phyloP scores from a whole-genome alignment of 1,140 invertebrate genomes.

The Listronotus oregonensis region DNA sequence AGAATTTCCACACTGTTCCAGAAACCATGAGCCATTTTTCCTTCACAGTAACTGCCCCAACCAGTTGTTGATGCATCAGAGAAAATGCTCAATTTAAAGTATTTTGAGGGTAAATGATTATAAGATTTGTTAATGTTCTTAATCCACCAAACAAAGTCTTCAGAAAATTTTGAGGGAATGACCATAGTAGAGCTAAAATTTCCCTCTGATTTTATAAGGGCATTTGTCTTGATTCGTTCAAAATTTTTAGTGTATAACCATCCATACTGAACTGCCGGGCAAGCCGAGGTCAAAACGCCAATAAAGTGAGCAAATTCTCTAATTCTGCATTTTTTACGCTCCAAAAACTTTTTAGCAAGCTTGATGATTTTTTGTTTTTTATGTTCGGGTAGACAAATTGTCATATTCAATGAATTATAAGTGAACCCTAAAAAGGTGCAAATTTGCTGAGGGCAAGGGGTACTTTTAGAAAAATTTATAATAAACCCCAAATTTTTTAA shows the following conservation, averaged over 20 bases:
- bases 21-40: slow-evolving; percentile 12
- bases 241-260: slow-evolving; percentile 16
- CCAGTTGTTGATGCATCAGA: slow-evolving; percentile 23
- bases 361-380: no score
- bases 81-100: slow-evolving; percentile 9
- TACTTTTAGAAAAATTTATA: no score
- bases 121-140: slow-evolving; percentile 27
- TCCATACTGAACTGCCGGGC: slow-evolving; percentile 14
- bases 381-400: no score
- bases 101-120: slow-evolving; percentile 1
- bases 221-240: neutral
- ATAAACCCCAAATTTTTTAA: no score
- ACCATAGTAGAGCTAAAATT: slow-evolving; percentile 15
- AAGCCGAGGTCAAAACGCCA: neutral
- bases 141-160: slow-evolving; percentile 49
- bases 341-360: no score
- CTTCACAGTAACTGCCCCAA: slow-evolving; percentile 13
- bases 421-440: no score
- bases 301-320: slow-evolving; percentile 1
- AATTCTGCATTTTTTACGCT: neutral
- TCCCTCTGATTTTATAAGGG: neutral
- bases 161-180: slow-evolving; percentile 12
- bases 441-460: no score
- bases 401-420: no score
- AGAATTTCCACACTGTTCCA: slow-evolving; percentile 19